phyloP scores from a whole-genome alignment of 2,797 vertebrate genomes.

The Lates japonicus region DNA sequence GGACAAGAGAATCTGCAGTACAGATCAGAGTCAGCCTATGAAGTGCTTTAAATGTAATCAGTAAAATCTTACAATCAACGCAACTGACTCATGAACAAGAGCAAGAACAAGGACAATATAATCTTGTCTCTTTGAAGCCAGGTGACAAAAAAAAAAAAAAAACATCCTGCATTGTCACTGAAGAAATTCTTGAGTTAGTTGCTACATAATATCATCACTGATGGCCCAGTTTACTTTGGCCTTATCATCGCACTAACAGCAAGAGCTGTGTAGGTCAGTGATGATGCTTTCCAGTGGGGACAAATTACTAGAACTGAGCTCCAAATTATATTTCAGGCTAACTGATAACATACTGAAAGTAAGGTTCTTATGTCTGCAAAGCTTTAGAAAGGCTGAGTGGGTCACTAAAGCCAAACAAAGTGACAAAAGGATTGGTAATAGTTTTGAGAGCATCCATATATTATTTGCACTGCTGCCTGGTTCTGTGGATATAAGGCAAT shows the following conservation, averaged over 20 bases:
- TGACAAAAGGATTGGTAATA: slow-evolving; percentile 44
- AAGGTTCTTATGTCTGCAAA: slow-evolving; percentile 4
- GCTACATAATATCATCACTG: slow-evolving; percentile 9
- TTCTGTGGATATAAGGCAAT: slow-evolving; percentile 53
- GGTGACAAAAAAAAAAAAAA: not conserved
- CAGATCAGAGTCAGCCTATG: not conserved
- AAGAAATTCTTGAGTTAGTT: slow-evolving; percentile 4
- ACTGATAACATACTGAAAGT: slow-evolving; percentile 31
- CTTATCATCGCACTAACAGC: slow-evolving; percentile 5
- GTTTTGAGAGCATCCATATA: slow-evolving; percentile 49
- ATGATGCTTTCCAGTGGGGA: slow-evolving; percentile 1
- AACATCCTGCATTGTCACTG: not conserved
- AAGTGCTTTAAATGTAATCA: slow-evolving; percentile 1
- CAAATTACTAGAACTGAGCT: slow-evolving; percentile 15
- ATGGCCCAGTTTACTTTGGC: slow-evolving; percentile 27
- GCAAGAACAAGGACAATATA: not conserved
- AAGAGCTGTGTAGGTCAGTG: slow-evolving; percentile 19
- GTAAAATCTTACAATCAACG: slow-evolving; percentile 8
- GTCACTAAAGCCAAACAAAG: slow-evolving; percentile 48
- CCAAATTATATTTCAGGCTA: slow-evolving; percentile 43
- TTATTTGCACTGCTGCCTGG: slow-evolving; percentile 42
- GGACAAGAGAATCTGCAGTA: not conserved
- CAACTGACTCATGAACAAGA: not conserved
- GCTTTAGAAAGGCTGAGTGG: slow-evolving; percentile 30
- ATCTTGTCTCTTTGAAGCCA: not conserved